These are phyloP conservation scores for Prunella strophiata DNA, from an alignment of 2,797 vertebrate species.

Conservation along the genomic window DNA sequence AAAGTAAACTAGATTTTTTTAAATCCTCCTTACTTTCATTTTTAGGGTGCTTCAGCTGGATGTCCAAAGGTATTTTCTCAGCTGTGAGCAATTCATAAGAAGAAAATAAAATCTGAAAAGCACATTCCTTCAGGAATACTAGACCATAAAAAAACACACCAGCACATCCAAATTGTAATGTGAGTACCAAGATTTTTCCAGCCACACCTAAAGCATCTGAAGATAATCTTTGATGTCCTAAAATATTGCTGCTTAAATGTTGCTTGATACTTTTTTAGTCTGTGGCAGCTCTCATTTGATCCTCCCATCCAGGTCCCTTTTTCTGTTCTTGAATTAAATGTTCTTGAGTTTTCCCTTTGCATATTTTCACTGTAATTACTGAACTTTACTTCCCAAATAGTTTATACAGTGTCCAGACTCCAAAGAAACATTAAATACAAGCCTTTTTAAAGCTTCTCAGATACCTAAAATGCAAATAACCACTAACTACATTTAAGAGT, in stretches of 20 bases:
- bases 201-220: conserved; percentile 54
- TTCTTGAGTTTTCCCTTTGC: neutral
- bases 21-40: neutral
- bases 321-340: conserved; percentile 11
- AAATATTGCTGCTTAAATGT: conserved; percentile 64
- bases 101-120: conserved; percentile 27
- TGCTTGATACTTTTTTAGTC: conserved; percentile 37
- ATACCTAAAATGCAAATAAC: neutral
- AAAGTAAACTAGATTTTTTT: neutral
- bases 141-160: neutral
- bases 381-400: neutral
- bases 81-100: neutral
- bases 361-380: conserved; percentile 45
- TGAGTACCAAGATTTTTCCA: conserved; percentile 25
- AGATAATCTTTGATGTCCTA: conserved; percentile 58
- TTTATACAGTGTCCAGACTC: conserved; percentile 7
- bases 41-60: neutral
- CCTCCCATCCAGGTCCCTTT: conserved; percentile 39
- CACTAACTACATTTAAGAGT: neutral
- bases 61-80: neutral
- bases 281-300: conserved; percentile 46
- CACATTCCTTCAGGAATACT: neutral
- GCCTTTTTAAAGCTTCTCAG: neutral
- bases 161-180: conserved; percentile 2
- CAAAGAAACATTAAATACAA: neutral